A percentile compares a stretch with the other conserved stretches of the same genome.
These are phyloP conservation scores for Anolis apletophallus DNA, from an alignment of 2,797 vertebrate genomes.

Conservation along the genomic window DNA sequence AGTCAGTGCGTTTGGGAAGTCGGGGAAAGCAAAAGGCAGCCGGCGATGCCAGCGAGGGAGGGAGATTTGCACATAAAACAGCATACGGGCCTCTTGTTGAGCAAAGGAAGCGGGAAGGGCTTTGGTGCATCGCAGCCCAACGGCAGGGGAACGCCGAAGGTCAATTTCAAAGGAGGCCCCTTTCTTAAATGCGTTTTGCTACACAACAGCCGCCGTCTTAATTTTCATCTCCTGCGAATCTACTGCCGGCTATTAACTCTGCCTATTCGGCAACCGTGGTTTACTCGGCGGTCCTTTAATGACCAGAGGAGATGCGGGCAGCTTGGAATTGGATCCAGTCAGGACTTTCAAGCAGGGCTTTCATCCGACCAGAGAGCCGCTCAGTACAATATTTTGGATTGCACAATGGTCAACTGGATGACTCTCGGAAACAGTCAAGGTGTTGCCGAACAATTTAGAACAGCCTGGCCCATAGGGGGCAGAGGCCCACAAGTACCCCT, in stretches of 20 bases:
- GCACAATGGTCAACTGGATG: background rate
- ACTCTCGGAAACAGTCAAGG: no score
- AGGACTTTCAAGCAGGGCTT: background rate
- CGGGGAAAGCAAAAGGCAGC: background rate
- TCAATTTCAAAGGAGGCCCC: background rate
- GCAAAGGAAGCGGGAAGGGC: background rate
- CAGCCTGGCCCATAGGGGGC: no score
- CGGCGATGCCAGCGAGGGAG: no score
- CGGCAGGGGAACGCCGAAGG: background rate
- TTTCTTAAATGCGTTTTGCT: background rate
- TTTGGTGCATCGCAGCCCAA: background rate
- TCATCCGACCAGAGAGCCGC: background rate
- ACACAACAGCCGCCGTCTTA: background rate
- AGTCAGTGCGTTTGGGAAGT: rapidly evolving
- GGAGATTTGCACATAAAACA: slow-evolving; percentile 28
- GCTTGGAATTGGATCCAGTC: background rate
- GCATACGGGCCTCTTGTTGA: slow-evolving; percentile 15
- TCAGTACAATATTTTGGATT: background rate
- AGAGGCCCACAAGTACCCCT: no score
- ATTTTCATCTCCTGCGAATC: background rate
- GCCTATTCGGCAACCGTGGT: background rate
- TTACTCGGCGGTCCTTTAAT: background rate
- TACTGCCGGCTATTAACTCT: background rate
- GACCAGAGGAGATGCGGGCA: background rate
- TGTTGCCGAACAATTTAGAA: no score